Base-by-base conservation (phyloP, 1,140 invertebrate species). In the Trissolcus basalis region DNA sequence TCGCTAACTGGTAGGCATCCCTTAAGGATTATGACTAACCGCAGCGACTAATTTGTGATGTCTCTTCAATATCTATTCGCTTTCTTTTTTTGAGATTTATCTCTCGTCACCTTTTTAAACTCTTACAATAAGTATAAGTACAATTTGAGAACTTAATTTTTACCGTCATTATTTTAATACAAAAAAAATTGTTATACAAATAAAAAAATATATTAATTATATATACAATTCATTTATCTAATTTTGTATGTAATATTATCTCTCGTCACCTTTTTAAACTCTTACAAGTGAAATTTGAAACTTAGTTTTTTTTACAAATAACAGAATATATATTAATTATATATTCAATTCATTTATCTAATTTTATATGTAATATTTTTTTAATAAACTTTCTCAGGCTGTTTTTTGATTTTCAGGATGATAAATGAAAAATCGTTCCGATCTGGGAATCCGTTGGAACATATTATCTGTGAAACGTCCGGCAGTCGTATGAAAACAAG, bases 21-120 rank as follows among this genome's bases (percentile, higher is more conserved):
- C 85, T 83, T 69, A 80, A 85, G 82, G 86, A 88, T 88, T 87
- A 88, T 82, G 78, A 79, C 71, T 82, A 85, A 85, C 88, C 87
- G 86, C 81, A 74, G 77, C 80, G 81, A 84, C 87, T 88, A 88
- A 88, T 88, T 88, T 88, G 86, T 85, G 82, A 88, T 79, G 50
- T 61, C 68, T 69, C n/a, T n/a, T 68, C 60, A 55, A 56, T 70
- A 60, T 59, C 45, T 56, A 54, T 67, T 47, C 44, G 67, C 51
- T 68, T 71, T 68, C 78, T 73, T n/a, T 33, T 49, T 19, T 32
- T 16, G 41, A 47, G 39, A 13, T 53, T 54, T 61, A 60, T 67
- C 56, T 68, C 44, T 56, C 55, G 36, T 65, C 43, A 55, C 50
- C 33, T 67, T 65, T 67, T 47, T 50, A 58, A 55, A 14, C 65